Base-by-base conservation (phyloP, 2,888 invertebrate species). In the Zaprionus obscuricornis region DNA sequence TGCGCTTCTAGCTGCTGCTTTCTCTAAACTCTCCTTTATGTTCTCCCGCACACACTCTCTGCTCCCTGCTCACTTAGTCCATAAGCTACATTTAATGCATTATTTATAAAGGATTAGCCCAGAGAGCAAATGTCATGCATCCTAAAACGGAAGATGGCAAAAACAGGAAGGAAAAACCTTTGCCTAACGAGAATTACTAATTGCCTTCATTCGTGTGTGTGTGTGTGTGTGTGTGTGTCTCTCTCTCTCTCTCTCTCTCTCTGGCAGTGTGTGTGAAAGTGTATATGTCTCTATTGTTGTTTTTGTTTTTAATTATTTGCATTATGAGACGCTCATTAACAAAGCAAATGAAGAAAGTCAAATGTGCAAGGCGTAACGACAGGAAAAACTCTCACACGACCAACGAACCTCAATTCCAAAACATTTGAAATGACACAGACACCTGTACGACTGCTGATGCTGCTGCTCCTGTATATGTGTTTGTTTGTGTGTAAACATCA, bases 261-360 rank as follows among this genome's bases (percentile, higher is more conserved):
- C 7, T 18, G 8, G 8, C 27, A 24, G n/a, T 27, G 5, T 4
- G 7, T 27, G n/a, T 3, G 5, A 3, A 3, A n/a, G 27, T 27
- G 8, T 46, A 7, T 39, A 24, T 63, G 57, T 45, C 57, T 52
- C 62, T 40, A 66, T 78, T 82, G 75, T 66, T 82, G 52, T 62
- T n/a, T n/a, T n/a, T 47, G 69, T 42, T 58, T 63, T 66, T 78
- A 79, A 82, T 85, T 77, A 74, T 66, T 69, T 82, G 83, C 79
- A 72, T 85, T 85, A 85, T 78, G 85, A 69, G 79, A 51, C 66
- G 66, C 72, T 79, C 85, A 82, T 79, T 85, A 79, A 85, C 78
- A 82, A 82, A 85, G 67, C 85, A 78, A 78, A 77, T 67, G 78
- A 77, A 85, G 85, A 85, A 62, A 68, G 76, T 72, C 62, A 62